phyloP scores from a whole-genome alignment of 2,888 invertebrate genomes.

The Macroteleia sp. region DNA sequence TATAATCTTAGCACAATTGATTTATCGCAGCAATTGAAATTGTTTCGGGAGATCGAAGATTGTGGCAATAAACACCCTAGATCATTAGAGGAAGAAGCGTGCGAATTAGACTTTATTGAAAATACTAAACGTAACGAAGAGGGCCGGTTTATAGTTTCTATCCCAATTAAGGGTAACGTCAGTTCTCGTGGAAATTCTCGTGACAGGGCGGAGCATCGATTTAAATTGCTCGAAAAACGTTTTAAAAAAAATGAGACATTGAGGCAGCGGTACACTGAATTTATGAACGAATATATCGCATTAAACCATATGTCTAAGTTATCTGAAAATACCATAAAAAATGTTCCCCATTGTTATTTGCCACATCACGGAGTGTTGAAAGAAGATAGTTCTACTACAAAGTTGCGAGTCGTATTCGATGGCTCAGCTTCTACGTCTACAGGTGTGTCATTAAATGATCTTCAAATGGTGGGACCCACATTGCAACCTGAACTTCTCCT shows the following conservation, averaged over 20 bases:
- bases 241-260: neutral
- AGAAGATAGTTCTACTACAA: neutral
- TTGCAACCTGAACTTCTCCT: neutral
- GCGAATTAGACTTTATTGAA: conserved; percentile 9
- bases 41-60: conserved; percentile 24
- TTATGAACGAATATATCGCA: conserved; percentile 8
- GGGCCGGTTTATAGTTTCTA: conserved; percentile 13
- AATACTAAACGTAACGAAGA: neutral
- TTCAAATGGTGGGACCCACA: conserved; percentile 5
- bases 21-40: neutral
- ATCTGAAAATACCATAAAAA: neutral
- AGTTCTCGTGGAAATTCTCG: conserved; percentile 22
- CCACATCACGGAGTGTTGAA: conserved; percentile 20
- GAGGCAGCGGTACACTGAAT: neutral
- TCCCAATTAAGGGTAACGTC: conserved; percentile 18
- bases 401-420: conserved; percentile 1
- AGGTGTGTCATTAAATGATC: neutral
- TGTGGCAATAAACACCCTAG: neutral
- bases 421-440: neutral
- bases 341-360: conserved; percentile 3
- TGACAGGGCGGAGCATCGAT: neutral
- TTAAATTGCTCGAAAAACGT: conserved; percentile 3
- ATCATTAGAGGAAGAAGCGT: conserved; percentile 4
- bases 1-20: conserved; percentile 1
- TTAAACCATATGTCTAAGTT: conserved; percentile 3